Percentiles rank a stretch among this genome's conserved stretches.
phyloP scores from a whole-genome alignment of 2,797 vertebrate genomes.

The Hybognathus amarus region DNA sequence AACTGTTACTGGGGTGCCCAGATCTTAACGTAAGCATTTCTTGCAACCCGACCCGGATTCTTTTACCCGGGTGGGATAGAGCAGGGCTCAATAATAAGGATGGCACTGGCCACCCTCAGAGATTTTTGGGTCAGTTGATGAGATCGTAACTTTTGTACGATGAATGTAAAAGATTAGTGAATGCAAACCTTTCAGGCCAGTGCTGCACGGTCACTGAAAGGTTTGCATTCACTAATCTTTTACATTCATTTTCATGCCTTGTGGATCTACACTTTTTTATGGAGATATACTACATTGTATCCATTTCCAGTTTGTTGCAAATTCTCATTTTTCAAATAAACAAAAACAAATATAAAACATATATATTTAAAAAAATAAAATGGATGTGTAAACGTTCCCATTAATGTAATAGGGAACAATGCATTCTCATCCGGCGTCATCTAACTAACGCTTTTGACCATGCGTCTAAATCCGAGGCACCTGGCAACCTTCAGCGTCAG shows the following conservation, averaged over 20 bases:
- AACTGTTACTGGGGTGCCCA: constrained; percentile 36
- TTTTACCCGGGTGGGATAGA: background rate
- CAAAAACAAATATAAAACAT: background rate
- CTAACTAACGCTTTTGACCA: too few relatives aligned
- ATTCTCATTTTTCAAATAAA: background rate
- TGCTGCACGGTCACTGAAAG: too few relatives aligned
- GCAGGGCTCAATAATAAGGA: constrained; percentile 1
- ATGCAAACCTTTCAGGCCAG: background rate
- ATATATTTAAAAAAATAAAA: background rate
- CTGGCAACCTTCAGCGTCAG: too few relatives aligned
- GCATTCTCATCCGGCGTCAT: too few relatives aligned
- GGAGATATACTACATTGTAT: background rate
- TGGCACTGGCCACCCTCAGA: background rate
- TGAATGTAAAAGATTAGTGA: too few relatives aligned
- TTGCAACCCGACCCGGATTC: constrained; percentile 32
- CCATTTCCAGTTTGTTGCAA: background rate
- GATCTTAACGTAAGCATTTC: constrained; percentile 35
- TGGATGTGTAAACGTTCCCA: background rate
- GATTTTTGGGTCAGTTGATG: background rate
- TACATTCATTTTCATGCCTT: background rate
- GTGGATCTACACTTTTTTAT: background rate
- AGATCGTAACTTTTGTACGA: background rate
- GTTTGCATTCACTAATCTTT: background rate
- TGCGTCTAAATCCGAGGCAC: too few relatives aligned
- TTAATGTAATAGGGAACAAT: background rate